Evolutionary conservation across 2,797 vertebrate genomes (phyloP).

Genomic region (Gadopsis marmoratus): DNA sequence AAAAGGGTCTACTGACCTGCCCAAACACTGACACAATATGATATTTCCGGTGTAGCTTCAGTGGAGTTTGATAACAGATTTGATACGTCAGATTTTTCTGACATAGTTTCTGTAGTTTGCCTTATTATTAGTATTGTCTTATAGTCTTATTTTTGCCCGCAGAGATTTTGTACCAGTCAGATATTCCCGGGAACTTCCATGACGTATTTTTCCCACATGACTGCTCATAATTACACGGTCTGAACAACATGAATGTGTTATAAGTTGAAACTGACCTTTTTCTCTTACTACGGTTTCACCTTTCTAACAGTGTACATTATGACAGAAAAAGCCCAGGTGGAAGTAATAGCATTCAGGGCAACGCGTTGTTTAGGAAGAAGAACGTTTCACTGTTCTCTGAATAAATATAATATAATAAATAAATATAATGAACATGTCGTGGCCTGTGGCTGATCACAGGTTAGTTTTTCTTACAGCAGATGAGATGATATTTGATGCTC

Average conservation of each 20-base stretch:
- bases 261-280: not conserved
- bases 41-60: not conserved
- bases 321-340: constrained; percentile 8
- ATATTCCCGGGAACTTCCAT: not conserved
- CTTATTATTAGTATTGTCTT: too few species aligned
- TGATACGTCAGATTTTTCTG: too few species aligned
- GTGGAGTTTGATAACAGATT: not conserved
- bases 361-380: too few species aligned
- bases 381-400: too few species aligned
- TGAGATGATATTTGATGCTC: too few species aligned
- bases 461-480: too few species aligned
- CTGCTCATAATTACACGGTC: not conserved
- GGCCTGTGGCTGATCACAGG: too few species aligned
- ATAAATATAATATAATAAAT: too few species aligned
- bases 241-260: not conserved
- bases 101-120: too few species aligned
- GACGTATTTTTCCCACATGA: not conserved
- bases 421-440: too few species aligned
- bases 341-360: not conserved
- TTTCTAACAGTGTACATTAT: not conserved
- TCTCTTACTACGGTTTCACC: not conserved
- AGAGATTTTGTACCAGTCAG: not conserved
- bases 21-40: not conserved
- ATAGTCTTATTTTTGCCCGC: too few species aligned
- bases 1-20: too few species aligned